Evolutionary conservation across 2,113 vertebrate species (phyloP), one percentile per base, ranked within the genome.

Genomic region (Lasiurus borealis): DNA sequence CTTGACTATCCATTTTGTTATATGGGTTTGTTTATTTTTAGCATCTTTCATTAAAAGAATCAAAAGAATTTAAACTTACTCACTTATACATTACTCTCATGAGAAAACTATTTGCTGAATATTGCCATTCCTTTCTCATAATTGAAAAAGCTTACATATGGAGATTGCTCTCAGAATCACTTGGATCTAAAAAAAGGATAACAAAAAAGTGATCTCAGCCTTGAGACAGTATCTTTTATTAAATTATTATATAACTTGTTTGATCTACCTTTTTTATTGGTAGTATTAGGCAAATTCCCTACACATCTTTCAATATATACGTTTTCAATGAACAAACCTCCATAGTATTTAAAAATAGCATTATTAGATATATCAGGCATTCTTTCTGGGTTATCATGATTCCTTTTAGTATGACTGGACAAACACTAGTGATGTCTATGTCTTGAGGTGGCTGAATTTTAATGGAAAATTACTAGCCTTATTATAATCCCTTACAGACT

Each of bases 381-480:
- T 88, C 29, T 80, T 92, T 78, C 68, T 94, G 57, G 6, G 36
- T 81, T 85, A 76, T 88, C 85, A 68, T 68, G 88, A 73, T 88
- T 94, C 36, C 59, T 95, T 64, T 93, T 46, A 69, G 40, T 59
- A 76, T 69, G 82, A 6, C 29, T 71, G 64, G 87, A 78, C 36
- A 89, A 96, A 89, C 5, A 78, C 54, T 62, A 89, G 72, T 76
- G 66, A 77, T 64, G 8, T 54, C 87, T 89, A 54, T 87, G 40
- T 81, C 59, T 90, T 92, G 21, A 90, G 29, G 27, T 84, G 11
- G 23, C 21, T 88, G 46, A 90, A 72, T 93, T 62, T 80, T 50
- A 97, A 62, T 52, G 18, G 76, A 76, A 93, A 90, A 95, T 94
- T 85, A 81, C 66, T 73, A 84, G 80, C 72, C 93, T 77, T 91